Evolutionary conservation across 92 coral and sea anemone genomes (phyloP), one percentile per base, ranked within the genome.

Genomic region (Paragorgia papillata): DNA sequence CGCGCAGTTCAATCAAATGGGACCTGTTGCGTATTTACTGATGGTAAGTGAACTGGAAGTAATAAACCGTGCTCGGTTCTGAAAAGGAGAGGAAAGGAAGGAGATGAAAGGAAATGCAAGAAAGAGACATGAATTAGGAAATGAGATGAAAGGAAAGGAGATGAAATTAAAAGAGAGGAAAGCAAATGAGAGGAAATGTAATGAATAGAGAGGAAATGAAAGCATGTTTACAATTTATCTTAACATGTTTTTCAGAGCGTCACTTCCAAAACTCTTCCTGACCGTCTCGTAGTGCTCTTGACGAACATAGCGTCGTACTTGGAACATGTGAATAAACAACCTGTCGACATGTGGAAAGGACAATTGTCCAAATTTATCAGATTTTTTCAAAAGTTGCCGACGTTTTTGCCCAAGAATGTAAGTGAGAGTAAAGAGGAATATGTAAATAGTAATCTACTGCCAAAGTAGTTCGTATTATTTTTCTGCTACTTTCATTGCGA

Each of bases 1-100:
- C 80, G 58, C 97, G 19, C 86, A 91, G 9, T 94, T 94, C 66
- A 96, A 94, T 76, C 98, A 94, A 89, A 94, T 94, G 98, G 89
- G 97, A 20, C 98, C 98, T 18, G 80, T 94, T 76, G 98, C 98
- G 8, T 94, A 88, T 82, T 67, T 94, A 41, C 81, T 94, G 8
- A 92, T 91, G 98, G 98, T 94, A 76, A 15, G 62, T 31, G 32
- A 34, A 32, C 21, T n/a, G n/a, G n/a, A n/a, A n/a, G n/a, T n/a
- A n/a, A n/a, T n/a, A n/a, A n/a, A n/a, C n/a, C n/a, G n/a, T n/a
- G n/a, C n/a, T n/a, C n/a, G n/a, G n/a, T n/a, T n/a, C n/a, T n/a
- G n/a, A n/a, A n/a, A n/a, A n/a, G n/a, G n/a, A n/a, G n/a, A n/a
- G n/a, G n/a, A n/a, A n/a, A n/a, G n/a, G n/a, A n/a, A n/a, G n/a